These are phyloP conservation scores for Chelonoidis abingdonii DNA, from an alignment of 2,113 vertebrate genomes.

Conservation along the genomic window DNA sequence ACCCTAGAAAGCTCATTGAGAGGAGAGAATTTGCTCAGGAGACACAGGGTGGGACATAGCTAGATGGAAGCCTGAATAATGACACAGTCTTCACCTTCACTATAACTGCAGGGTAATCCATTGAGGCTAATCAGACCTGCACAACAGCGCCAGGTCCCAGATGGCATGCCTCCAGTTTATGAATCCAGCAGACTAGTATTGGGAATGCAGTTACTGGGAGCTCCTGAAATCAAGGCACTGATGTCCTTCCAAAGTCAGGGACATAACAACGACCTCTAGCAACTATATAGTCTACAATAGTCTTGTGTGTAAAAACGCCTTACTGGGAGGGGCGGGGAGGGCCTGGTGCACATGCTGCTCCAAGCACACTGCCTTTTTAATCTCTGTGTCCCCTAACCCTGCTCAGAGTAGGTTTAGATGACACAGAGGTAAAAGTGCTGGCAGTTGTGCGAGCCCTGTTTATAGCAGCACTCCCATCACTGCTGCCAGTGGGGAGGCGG, in stretches of 20 bases:
- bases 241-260: neutral
- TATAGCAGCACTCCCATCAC: neutral
- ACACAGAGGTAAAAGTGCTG: neutral
- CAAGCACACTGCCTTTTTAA: neutral
- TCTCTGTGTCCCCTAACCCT: neutral
- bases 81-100: neutral
- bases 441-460: neutral
- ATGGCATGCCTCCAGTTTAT: neutral
- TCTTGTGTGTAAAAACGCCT: neutral
- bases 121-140: neutral
- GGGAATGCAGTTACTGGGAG: neutral
- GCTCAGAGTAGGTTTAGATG: neutral
- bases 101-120: neutral
- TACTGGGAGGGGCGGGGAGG: too few species aligned
- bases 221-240: accelerated
- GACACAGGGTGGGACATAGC: neutral
- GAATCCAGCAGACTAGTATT: conserved; percentile 38
- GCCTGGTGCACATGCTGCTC: neutral
- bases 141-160: neutral
- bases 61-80: neutral
- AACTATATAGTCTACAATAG: neutral
- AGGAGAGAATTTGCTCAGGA: accelerated
- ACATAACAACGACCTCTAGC: neutral
- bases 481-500: neutral
- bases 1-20: accelerated